Evolutionary conservation across 1,140 invertebrate species (phyloP), one percentile per base, ranked within the genome.

Genomic region (Dermatophagoides farinae): DNA sequence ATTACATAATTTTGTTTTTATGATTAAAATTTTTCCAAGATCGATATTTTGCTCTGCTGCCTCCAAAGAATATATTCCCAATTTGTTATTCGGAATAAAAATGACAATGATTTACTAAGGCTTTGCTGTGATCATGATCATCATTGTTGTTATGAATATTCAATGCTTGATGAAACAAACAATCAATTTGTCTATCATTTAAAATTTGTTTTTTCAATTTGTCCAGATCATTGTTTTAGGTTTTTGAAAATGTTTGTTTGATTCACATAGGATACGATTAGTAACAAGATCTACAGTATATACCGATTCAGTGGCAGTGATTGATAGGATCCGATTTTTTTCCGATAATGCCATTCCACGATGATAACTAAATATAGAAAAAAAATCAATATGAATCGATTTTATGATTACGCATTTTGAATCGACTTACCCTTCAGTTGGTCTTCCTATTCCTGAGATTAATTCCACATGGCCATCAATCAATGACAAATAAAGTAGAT

Each of bases 401-500:
- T 18, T 37, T 40, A n/a, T n/a, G n/a, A n/a, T n/a, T n/a, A n/a
- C n/a, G n/a, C 20, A 47, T 22, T 37, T 44, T 39, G 46, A 23
- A 10, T 5, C 37, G 5, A 46, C 52, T 61, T 49, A 64, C 62
- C 60, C 60, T 50, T 57, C 54, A 31, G 54, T 77, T 16, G 81
- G 78, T 12, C 63, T 54, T 2, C 81, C 81, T 6, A 83, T 81
- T 31, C 82, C 82, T 4, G 81, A 82, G 62, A 86, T 82, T 73
- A 84, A 81, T 69, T 86, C 83, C 10, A 86, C 82, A 77, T 85
- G 84, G 10, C 83, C 83, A 66, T 82, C 82, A 16, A 78, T 74
- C 37, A 86, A 76, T 68, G 84, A 82, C 6, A 87, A 71, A 67
- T 83, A 83, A 22, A 86, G 75, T 63, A 86, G 79, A 63, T 85